Evolutionary conservation across 2,888 invertebrate genomes (phyloP).

Genomic region (Phortica okadai): DNA sequence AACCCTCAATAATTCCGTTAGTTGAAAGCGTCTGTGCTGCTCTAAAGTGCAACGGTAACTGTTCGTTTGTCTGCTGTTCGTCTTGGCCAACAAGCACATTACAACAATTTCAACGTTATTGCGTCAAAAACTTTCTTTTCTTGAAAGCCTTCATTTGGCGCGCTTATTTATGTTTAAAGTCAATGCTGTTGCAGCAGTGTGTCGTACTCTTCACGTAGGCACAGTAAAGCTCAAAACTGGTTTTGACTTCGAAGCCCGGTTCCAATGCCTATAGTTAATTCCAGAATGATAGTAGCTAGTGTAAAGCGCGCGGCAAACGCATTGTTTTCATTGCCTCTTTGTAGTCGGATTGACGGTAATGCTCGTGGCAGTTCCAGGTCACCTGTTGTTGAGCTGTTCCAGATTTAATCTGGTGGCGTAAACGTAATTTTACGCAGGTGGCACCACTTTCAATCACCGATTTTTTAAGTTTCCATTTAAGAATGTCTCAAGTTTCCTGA

Average conservation of each 20-base stretch:
- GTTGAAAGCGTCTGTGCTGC: constrained; percentile 29
- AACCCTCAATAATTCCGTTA: background rate
- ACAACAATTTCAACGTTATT: constrained; percentile 57
- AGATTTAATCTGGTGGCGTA: background rate
- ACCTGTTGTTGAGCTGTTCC: too few relatives aligned
- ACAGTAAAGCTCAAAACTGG: constrained; percentile 50
- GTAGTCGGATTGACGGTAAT: too few relatives aligned
- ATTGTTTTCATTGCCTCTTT: too few relatives aligned
- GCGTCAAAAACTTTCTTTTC: constrained; percentile 68
- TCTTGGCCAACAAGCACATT: constrained; percentile 50
- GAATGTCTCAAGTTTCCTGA: too few relatives aligned
- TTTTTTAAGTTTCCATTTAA: too few relatives aligned
- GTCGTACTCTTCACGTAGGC: constrained; percentile 34
- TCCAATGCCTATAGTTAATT: too few relatives aligned
- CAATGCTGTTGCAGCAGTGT: constrained; percentile 53
- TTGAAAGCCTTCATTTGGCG: constrained; percentile 34
- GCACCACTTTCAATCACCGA: too few relatives aligned
- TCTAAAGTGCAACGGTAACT: constrained; percentile 56
- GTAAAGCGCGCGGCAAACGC: too few relatives aligned
- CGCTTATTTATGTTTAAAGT: constrained; percentile 21
- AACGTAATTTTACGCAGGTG: background rate
- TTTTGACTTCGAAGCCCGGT: constrained; percentile 17
- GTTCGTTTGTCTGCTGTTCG: constrained; percentile 41
- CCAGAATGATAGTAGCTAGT: too few relatives aligned
- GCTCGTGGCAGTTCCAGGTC: too few relatives aligned